Evolutionary conservation across 2,113 vertebrate species (phyloP).

Genomic region (Burhinus oedicnemus): DNA sequence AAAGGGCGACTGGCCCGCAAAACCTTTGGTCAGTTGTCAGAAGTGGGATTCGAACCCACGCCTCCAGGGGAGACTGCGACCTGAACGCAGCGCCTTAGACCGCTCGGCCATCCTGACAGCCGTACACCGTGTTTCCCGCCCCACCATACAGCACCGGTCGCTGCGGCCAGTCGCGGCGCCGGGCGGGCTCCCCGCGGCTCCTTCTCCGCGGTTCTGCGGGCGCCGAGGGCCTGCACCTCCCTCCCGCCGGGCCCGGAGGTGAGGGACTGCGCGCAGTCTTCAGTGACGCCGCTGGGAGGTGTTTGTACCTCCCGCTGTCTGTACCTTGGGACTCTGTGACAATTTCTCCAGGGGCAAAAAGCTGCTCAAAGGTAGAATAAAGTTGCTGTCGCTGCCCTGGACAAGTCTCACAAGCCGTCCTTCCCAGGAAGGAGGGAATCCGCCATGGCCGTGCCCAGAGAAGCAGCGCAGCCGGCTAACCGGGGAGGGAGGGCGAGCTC

Average conservation of each 20-base stretch:
- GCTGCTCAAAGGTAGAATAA: neutral
- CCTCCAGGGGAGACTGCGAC: conserved; percentile 77
- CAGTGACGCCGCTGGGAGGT: neutral
- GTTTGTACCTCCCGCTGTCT: too few relatives aligned
- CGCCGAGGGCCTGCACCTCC: too few relatives aligned
- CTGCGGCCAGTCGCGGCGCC: too few relatives aligned
- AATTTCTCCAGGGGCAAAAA: too few relatives aligned
- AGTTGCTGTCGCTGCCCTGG: neutral
- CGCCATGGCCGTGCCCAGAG: accelerated
- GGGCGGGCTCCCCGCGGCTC: neutral
- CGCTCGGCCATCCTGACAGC: neutral
- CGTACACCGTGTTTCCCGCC: accelerated
- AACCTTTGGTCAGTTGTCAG: neutral
- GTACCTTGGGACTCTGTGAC: too few relatives aligned
- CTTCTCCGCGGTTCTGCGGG: neutral
- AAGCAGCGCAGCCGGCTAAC: neutral
- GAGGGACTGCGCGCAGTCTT: neutral
- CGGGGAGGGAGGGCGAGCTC: neutral
- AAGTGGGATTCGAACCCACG: conserved; percentile 79
- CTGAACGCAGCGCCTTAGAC: conserved; percentile 74
- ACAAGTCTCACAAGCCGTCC: too few relatives aligned
- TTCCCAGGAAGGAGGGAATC: too few relatives aligned
- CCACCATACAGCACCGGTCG: neutral
- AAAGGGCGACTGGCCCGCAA: accelerated
- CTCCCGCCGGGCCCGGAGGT: neutral